Evolutionary conservation across 2,113 vertebrate genomes (phyloP).

Genomic region (Strigops habroptila): DNA sequence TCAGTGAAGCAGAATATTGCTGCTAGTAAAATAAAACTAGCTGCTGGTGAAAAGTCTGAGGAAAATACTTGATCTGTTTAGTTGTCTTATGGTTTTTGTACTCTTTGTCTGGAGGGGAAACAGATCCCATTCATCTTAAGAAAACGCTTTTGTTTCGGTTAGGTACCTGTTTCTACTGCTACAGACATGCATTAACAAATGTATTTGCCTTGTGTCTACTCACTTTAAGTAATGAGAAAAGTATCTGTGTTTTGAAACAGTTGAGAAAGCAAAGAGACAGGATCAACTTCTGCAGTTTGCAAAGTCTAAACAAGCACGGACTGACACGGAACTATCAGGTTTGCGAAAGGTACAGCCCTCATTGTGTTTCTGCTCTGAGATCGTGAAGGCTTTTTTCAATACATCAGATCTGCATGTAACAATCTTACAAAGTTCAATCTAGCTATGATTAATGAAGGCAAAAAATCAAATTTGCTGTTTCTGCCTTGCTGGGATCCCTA

Average conservation of each 20-base stretch:
- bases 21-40: not conserved
- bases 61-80: not conserved
- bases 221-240: not conserved
- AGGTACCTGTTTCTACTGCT: not conserved
- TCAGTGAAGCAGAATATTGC: not conserved
- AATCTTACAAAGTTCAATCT: not conserved
- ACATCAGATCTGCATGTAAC: not conserved
- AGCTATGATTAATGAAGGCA: not conserved
- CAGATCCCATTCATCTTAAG: accelerated
- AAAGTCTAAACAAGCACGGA: slow-evolving; percentile 83
- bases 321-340: slow-evolving; percentile 76
- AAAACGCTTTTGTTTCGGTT: not conserved
- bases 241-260: slow-evolving; percentile 61
- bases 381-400: not conserved
- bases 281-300: slow-evolving; percentile 83
- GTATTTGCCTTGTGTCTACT: not conserved
- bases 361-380: not conserved
- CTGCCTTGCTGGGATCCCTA: not conserved
- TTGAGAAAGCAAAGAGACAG: slow-evolving; percentile 80
- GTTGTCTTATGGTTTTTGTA: not conserved
- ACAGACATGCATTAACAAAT: not conserved
- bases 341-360: slow-evolving; percentile 77
- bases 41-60: not conserved
- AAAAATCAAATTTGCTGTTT: not conserved
- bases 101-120: not conserved